Evolutionary conservation across 2,113 vertebrate genomes (phyloP), one percentile per base, ranked within the genome.

Genomic region (Forbesichthys papilliferus): DNA sequence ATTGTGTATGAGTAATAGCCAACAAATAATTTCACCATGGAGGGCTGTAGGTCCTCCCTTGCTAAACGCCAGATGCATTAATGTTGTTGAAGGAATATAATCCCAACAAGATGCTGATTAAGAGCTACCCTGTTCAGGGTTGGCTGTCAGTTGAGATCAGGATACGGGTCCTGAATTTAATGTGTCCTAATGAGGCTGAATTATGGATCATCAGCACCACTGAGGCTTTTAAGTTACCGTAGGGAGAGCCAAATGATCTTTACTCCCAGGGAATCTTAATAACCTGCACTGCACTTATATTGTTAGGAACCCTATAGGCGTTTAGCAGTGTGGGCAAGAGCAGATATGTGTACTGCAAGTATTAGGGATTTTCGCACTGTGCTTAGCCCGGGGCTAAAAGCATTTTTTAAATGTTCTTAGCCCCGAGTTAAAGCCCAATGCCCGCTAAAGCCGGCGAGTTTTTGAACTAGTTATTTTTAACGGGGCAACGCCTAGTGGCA

Each of bases 151-250:
- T 84, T 75, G 63, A 73, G 84, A 79, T 84, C 60, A 61, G 68
- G 77, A 78, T 48, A 52, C 57, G 56, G 62, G 73, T 48, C 66
- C 14, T 58, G 77, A 76, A 71, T 86, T 67, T 83, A 83, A 84
- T 79, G 77, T 74, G 66, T 82, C 80, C 73, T 88, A 88, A 90
- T 83, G 73, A 87, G 82, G 69, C 68, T 86, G 82, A 87, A 90
- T 89, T 88, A 90, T 88, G 79, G 76, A 87, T 91, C 83, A 75
- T 84, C 83, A 79, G 85, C 62, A 77, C 63, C 67, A 71, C 20
- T 5, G 64, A 77, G 49, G 68, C 70, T 69, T 85, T 74, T 77
- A 83, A 77, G 64, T 69, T 74, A 14, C 36, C 11, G 20, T 52
- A 62, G 74, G 48, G 16, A 74, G 68, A 86, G 77, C 77, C 74